Base-by-base conservation (phyloP, 1,140 invertebrate species). In the Hypsibius dujardini region DNA sequence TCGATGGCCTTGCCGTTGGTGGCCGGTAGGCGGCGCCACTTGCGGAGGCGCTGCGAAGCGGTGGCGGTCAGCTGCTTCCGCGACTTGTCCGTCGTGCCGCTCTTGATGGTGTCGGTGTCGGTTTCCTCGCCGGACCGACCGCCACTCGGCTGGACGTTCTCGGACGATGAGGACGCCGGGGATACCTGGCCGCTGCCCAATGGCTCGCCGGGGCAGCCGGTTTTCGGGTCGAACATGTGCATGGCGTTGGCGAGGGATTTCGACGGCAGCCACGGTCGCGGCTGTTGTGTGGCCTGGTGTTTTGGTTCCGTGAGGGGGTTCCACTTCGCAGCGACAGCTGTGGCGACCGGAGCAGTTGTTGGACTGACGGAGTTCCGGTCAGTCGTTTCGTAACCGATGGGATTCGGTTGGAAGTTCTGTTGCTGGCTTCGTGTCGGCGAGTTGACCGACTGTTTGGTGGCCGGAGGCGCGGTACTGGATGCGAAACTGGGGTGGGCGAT, bases 191-290 rank as follows among this genome's bases (percentile, higher is more conserved):
- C 62, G 42, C 62, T 67, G 42, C 62, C 62, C 62, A 67, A 42
- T 15, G 62, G 62, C 62, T 67, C 62, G 42, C 62, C 62, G 12
- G 62, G 62, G 42, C 62, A 67, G 62, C 62, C 62, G 42, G 62
- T 42, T 42, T 67, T 67, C 3, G 62, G 62, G 45, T 67, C 62
- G 45, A 67, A 67, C 12, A 67, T 42, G 12, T 15, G 62, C 62
- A 67, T 67, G 12, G 12, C 42, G 42, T 67, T 67, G 42, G 62
- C 62, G 12, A 67, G 42, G 12, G 62, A 15, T 45, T 67, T 12
- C 12, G 62, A 67, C 3, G 62, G 62, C 3, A 45, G 12, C 62
- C 62, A 67, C 42, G 62, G 62, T 7, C 62, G 62, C 7, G 50
- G 50, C 50, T 56, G 50, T 56, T 56, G 50, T 7, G n/a, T 56